These are phyloP conservation scores for Philaenus spumarius DNA, from an alignment of 1,140 invertebrate genomes.

Conservation along the genomic window DNA sequence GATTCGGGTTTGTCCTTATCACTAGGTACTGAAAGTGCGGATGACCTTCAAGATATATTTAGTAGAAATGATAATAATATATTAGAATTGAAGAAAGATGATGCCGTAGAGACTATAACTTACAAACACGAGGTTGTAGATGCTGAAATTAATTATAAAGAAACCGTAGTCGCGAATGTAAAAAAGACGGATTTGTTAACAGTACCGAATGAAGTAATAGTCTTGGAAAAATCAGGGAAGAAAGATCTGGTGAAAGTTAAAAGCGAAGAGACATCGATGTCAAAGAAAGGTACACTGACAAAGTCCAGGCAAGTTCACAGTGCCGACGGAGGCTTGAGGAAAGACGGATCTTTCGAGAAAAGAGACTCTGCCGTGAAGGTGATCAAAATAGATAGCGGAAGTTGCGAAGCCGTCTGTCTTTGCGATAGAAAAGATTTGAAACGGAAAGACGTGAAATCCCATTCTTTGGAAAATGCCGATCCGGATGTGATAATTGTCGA, in stretches of 20 bases:
- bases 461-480: constrained; percentile 26
- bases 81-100: not conserved
- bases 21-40: constrained; percentile 27
- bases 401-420: constrained; percentile 23
- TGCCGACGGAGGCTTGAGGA: constrained; percentile 27
- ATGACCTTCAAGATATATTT: constrained; percentile 24
- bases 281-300: constrained; percentile 21
- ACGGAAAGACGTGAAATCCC: constrained; percentile 18
- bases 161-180: not conserved
- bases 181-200: constrained; percentile 1
- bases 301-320: constrained; percentile 27
- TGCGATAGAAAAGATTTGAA: constrained; percentile 22
- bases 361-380: constrained; percentile 27
- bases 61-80: constrained; percentile 7
- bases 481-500: constrained; percentile 33
- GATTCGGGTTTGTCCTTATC: constrained; percentile 34
- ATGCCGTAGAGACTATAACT: not conserved
- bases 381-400: constrained; percentile 30
- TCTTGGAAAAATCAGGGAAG: constrained; percentile 12
- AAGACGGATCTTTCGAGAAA: constrained; percentile 26
- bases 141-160: not conserved
- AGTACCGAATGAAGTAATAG: constrained; percentile 2
- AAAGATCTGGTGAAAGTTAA: constrained; percentile 26
- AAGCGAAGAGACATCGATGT: constrained; percentile 25
- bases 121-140: not conserved